Percentiles rank a stretch among this genome's conserved stretches.
Evolutionary conservation across 1,140 invertebrate species (phyloP).

Genomic region (Cryptotermes secundus): DNA sequence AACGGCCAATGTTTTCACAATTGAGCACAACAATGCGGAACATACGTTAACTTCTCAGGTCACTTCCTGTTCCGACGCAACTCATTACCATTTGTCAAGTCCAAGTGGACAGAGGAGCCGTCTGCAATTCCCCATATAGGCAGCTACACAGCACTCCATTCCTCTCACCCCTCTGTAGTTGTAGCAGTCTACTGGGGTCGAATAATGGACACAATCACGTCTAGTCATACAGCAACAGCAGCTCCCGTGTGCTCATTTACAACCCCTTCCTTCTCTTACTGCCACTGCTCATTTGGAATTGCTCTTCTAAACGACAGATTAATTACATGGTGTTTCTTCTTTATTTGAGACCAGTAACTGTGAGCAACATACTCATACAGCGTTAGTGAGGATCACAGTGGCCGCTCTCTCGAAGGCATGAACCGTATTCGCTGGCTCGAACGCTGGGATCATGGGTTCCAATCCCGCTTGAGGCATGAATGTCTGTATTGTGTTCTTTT

Average conservation of each 20-base stretch:
- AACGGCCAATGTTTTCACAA: background rate
- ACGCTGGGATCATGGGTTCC: too few relatives aligned
- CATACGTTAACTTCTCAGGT: background rate
- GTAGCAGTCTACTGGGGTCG: background rate
- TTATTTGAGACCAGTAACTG: background rate
- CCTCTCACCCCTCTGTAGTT: background rate
- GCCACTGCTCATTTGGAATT: background rate
- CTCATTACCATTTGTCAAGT: slow-evolving; percentile 30
- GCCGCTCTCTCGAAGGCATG: too few relatives aligned
- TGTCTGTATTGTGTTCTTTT: too few relatives aligned
- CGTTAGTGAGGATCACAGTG: too few relatives aligned
- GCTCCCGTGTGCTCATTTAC: background rate
- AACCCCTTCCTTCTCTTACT: background rate
- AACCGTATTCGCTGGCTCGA: too few relatives aligned
- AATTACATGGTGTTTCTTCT: background rate
- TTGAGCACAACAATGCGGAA: background rate
- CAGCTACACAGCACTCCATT: background rate
- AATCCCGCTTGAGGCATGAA: too few relatives aligned
- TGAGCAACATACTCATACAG: background rate
- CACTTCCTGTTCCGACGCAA: slow-evolving; percentile 25
- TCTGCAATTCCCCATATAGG: slow-evolving; percentile 15
- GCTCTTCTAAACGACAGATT: background rate
- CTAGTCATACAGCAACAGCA: background rate
- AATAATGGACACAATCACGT: slow-evolving; percentile 2
- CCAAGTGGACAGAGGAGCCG: background rate